These are phyloP conservation scores for Heteractis magnifica DNA, from an alignment of 92 coral and sea anemone genomes.

Conservation along the genomic window DNA sequence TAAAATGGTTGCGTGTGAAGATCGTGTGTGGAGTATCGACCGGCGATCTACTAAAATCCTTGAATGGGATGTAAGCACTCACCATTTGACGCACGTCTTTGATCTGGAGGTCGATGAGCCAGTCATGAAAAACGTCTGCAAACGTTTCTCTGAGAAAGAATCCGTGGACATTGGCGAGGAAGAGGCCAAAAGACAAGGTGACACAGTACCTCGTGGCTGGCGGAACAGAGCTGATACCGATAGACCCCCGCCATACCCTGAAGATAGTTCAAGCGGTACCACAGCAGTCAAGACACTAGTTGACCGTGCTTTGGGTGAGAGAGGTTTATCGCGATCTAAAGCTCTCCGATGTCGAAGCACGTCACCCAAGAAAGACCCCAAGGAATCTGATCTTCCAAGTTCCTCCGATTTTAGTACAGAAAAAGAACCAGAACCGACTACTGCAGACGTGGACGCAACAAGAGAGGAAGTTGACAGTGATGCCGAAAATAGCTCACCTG, in stretches of 20 bases:
- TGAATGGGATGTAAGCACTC: constrained; percentile 79
- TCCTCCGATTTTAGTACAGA: not conserved
- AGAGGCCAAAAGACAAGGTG: constrained; percentile 31
- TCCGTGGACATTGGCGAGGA: constrained; percentile 41
- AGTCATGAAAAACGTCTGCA: constrained; percentile 55
- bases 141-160: constrained; percentile 23
- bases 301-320: constrained; percentile 24
- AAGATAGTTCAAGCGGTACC: not conserved
- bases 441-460: not conserved
- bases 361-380: not conserved
- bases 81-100: constrained; percentile 76
- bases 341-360: constrained; percentile 17
- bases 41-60: constrained; percentile 77
- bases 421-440: not conserved
- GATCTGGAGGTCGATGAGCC: constrained; percentile 69
- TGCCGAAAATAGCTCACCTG: not conserved
- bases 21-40: constrained; percentile 86
- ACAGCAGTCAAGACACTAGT: constrained; percentile 5
- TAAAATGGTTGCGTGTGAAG: constrained; percentile 79
- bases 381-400: not conserved
- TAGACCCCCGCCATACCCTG: constrained; percentile 18
- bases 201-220: constrained; percentile 14
- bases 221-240: constrained; percentile 10
- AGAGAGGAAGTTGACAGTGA: not conserved
- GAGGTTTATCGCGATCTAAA: constrained; percentile 15